Conservation (phyloP, 2,797 vertebrate genomes). For the Poeciliopsis infans region DNA sequence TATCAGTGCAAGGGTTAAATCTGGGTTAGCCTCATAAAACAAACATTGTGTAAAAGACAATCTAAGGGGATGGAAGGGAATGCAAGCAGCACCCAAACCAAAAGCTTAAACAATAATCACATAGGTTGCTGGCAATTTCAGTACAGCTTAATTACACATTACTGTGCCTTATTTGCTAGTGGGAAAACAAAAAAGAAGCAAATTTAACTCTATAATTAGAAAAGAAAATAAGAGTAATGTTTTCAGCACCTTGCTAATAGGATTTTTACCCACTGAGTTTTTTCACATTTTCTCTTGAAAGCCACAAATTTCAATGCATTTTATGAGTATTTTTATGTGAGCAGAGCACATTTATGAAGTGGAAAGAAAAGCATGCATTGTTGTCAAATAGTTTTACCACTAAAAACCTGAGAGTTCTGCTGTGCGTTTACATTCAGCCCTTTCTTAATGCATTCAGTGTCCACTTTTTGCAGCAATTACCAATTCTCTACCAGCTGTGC, state of each 20-base stretch:
- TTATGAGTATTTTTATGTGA: neutral
- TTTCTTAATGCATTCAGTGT: neutral
- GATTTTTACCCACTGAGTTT: neutral
- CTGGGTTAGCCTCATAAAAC: slow-evolving; percentile 49
- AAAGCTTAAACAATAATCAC: neutral
- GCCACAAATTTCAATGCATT: neutral
- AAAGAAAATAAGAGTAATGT: neutral
- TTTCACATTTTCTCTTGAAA: neutral
- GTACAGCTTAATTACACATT: neutral
- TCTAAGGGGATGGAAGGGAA: slow-evolving; percentile 6
- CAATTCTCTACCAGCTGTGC: neutral
- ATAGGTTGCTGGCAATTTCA: neutral
- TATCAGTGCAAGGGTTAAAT: slow-evolving; percentile 34
- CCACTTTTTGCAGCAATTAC: neutral
- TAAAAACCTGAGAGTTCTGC: neutral
- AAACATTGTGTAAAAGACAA: slow-evolving; percentile 36
- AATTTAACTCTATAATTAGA: neutral
- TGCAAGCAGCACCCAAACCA: slow-evolving; percentile 14
- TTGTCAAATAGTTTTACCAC: neutral
- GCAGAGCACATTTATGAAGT: neutral
- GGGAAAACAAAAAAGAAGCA: neutral
- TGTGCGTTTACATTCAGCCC: neutral
- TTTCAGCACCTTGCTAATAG: neutral
- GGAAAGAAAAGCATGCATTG: neutral
- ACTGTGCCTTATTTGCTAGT: too few relatives aligned